A percentile compares a stretch with the other conserved stretches of the same genome.
Evolutionary conservation across 2,113 vertebrate genomes (phyloP).

Genomic region (Archilochus colubris): DNA sequence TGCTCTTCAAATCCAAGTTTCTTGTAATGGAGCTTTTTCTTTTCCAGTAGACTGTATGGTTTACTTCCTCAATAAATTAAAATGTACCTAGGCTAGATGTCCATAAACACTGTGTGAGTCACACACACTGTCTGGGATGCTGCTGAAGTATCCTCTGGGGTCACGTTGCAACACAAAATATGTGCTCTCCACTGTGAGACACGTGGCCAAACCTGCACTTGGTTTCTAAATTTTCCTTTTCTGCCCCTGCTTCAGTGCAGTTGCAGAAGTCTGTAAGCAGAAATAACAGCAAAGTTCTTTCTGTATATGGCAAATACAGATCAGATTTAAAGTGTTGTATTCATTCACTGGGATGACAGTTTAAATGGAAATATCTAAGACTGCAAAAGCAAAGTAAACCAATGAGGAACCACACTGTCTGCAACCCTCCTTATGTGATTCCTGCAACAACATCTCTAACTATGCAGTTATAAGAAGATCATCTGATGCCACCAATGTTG

Average conservation of each 20-base stretch:
- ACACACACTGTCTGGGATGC: background rate
- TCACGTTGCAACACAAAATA: background rate
- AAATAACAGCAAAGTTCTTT: background rate
- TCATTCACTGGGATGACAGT: background rate
- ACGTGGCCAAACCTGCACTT: background rate
- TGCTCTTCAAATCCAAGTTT: background rate
- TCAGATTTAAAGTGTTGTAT: background rate
- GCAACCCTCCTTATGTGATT: background rate
- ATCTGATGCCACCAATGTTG: background rate
- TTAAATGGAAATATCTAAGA: background rate
- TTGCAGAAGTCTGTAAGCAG: background rate
- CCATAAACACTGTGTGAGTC: background rate
- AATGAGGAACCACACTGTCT: background rate
- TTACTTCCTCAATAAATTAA: slow-evolving; percentile 33
- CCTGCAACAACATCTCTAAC: background rate
- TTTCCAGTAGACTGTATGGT: background rate
- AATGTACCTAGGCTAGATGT: background rate
- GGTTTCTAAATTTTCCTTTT: background rate
- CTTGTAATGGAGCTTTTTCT: background rate
- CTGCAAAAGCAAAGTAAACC: background rate
- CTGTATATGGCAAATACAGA: background rate
- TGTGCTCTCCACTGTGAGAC: background rate
- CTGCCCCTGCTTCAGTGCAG: background rate
- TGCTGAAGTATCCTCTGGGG: background rate
- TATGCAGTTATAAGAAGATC: background rate